Percentiles rank a stretch among this genome's conserved stretches.
These are phyloP conservation scores for Sebastes trivittatus DNA, from an alignment of 2,797 vertebrate species.

Conservation along the genomic window DNA sequence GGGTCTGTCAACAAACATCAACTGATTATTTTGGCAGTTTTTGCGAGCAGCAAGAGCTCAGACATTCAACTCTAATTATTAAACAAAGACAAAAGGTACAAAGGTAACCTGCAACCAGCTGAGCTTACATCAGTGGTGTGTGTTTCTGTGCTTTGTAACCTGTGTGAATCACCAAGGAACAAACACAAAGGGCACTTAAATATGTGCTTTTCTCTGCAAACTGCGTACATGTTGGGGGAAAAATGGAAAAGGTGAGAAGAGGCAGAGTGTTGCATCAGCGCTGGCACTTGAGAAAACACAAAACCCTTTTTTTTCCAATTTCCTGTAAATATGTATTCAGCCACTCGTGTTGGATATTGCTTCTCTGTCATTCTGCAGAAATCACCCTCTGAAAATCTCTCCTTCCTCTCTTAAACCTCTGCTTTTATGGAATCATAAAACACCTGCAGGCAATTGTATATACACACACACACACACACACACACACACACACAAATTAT, in stretches of 20 bases:
- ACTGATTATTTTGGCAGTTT: background rate
- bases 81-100: background rate
- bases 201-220: background rate
- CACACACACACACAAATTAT: background rate
- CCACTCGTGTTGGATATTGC: slow-evolving; percentile 6
- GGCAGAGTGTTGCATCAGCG: background rate
- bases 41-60: background rate
- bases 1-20: background rate
- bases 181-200: background rate
- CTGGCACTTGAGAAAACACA: background rate
- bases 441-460: background rate
- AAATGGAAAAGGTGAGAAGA: slow-evolving; percentile 4
- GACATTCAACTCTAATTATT: background rate
- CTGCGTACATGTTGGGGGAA: background rate
- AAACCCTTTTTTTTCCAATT: slow-evolving; percentile 3
- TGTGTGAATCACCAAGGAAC: background rate
- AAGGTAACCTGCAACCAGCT: background rate
- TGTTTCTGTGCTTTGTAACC: background rate
- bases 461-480: background rate
- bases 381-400: background rate
- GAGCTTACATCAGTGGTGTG: background rate
- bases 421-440: slow-evolving; percentile 31
- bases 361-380: slow-evolving; percentile 2
- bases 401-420: background rate
- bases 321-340: slow-evolving; percentile 38